Conservation (phyloP, 2,113 vertebrate genomes). For the Galeopterus variegatus region DNA sequence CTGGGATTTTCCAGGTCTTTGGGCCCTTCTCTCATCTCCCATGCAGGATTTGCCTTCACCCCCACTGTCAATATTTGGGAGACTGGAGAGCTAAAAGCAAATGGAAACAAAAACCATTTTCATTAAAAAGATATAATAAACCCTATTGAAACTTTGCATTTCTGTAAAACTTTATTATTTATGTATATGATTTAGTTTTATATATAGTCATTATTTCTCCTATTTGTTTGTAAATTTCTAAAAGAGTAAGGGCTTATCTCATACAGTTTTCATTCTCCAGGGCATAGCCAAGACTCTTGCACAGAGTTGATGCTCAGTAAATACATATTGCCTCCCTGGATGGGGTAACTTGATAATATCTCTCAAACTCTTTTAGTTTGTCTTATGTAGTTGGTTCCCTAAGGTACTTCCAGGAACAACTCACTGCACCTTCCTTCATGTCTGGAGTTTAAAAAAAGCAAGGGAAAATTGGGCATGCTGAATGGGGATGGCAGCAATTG, state of each 20-base stretch:
- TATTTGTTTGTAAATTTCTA: neutral
- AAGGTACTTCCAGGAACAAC: slow-evolving; percentile 51
- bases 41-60: neutral
- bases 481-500: slow-evolving; percentile 32
- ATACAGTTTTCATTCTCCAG: neutral
- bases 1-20: neutral
- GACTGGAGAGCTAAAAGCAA: neutral
- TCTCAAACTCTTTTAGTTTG: neutral
- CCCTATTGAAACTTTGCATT: neutral
- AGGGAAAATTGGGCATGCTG: neutral
- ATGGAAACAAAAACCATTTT: neutral
- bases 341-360: slow-evolving; percentile 20
- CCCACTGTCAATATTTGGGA: neutral
- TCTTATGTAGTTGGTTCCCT: slow-evolving; percentile 14
- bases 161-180: slow-evolving; percentile 42
- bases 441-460: slow-evolving; percentile 35
- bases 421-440: slow-evolving; percentile 27
- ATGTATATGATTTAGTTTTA: neutral
- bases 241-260: neutral
- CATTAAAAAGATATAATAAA: slow-evolving; percentile 18
- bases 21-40: neutral
- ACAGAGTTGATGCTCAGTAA: neutral
- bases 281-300: neutral
- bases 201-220: neutral
- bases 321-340: neutral